Evolutionary conservation across 1,140 invertebrate species (phyloP), one percentile per base, ranked within the genome.

Genomic region (Lethrus apterus): DNA sequence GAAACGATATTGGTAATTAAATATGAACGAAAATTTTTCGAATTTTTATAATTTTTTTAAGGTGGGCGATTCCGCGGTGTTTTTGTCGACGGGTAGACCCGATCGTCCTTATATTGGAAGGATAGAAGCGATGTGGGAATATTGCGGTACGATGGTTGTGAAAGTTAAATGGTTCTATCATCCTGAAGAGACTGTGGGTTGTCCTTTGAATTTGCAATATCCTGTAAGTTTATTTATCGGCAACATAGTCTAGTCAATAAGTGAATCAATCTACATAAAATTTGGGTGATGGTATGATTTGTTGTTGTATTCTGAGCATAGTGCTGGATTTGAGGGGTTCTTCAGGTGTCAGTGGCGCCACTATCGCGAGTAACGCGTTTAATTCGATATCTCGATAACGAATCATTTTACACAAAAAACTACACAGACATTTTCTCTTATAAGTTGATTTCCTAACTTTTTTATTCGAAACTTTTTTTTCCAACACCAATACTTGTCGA

Each of bases 101-200:
- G 87, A 93, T 68, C 74, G 89, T 45, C 92, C 93, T 0, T 96
- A 91, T 66, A 91, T 96, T 60, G 92, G 92, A 0, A 80, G 78
- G 24, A 90, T 95, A 33, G 84, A 88, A 64, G 84, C 85, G 43
- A 81, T 97, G 76, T 97, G 91, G 91, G 87, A 93, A 66, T 81
- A 81, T 2, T 81, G 83, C 60, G 82, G 81, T 34, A 85, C 80
- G 3, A 95, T 93, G 86, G 79, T 87, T 33, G 92, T 95, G 10
- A 83, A 83, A 53, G 91, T 96, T 21, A 85, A 87, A 59, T 96
- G 93, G 93, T 96, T 93, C 70, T 96, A 97, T 70, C 92, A 95
- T 69, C 92, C 92, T 2, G 91, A 95, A 69, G 93, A 97, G 70
- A 93, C 90, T 1, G 76, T 80, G 15, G 81, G 77, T 3, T 82